These are phyloP conservation scores for Bombus superbus DNA, from an alignment of 1,140 invertebrate species.

Conservation along the genomic window DNA sequence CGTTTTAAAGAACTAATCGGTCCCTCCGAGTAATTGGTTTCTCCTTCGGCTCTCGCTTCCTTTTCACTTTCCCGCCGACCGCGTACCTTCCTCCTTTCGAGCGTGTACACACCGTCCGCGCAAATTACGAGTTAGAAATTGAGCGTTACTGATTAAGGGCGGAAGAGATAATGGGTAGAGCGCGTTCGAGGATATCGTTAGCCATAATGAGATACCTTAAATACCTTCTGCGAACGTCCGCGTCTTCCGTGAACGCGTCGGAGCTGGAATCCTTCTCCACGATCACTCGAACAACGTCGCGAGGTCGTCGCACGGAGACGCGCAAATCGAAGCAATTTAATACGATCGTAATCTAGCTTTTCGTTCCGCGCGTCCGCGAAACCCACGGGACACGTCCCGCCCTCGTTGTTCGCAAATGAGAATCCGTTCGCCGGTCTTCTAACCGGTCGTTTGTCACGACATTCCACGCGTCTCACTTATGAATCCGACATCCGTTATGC, in stretches of 20 bases:
- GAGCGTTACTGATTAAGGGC: slow-evolving; percentile 55
- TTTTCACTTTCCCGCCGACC: slow-evolving; percentile 27
- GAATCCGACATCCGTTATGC: slow-evolving; percentile 49
- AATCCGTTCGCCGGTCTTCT: slow-evolving; percentile 12
- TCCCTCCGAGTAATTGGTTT: neutral
- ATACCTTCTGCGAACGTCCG: neutral
- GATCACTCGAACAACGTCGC: neutral
- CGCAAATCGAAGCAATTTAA: neutral
- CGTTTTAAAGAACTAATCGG: neutral
- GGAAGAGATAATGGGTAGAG: slow-evolving; percentile 38
- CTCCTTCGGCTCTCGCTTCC: neutral
- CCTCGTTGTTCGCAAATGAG: slow-evolving; percentile 40
- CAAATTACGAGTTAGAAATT: slow-evolving; percentile 51
- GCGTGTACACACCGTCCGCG: slow-evolving; percentile 11
- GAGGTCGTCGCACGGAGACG: neutral
- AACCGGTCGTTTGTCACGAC: slow-evolving; percentile 22
- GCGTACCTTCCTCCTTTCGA: slow-evolving; percentile 13
- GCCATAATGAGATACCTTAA: slow-evolving; percentile 33
- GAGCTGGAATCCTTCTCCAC: neutral
- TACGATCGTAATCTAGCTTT: neutral
- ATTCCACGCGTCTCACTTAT: slow-evolving; percentile 48
- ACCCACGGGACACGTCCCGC: neutral
- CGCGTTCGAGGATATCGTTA: slow-evolving; percentile 47
- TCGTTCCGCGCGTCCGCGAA: neutral
- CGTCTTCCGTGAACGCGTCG: slow-evolving; percentile 31